These are phyloP conservation scores for Eupithecia subumbrata DNA, from an alignment of 2,888 invertebrate genomes.

Conservation along the genomic window DNA sequence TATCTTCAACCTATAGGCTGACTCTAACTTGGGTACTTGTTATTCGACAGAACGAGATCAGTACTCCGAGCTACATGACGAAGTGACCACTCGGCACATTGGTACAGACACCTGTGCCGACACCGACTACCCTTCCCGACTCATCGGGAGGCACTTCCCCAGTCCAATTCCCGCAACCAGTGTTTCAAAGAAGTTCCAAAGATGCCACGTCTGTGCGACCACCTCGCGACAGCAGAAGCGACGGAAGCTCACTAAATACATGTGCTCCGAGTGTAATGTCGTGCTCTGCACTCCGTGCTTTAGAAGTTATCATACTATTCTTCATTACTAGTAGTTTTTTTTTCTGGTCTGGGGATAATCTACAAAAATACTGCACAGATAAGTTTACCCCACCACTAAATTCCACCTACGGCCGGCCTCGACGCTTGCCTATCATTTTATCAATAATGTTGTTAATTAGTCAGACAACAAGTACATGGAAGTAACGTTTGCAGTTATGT, in stretches of 20 bases:
- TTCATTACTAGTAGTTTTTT: conserved; percentile 25
- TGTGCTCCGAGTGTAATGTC: conserved; percentile 34
- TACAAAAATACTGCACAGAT: not conserved
- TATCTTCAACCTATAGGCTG: not conserved
- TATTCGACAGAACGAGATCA: conserved; percentile 2
- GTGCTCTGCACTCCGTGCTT: conserved; percentile 31
- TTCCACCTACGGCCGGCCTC: not conserved
- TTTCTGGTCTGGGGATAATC: not conserved
- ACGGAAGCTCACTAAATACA: conserved; percentile 27
- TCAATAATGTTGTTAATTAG: not conserved
- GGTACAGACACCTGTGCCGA: conserved; percentile 31
- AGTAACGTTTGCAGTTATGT: not conserved
- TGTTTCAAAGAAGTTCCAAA: conserved; percentile 11
- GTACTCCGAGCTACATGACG: conserved; percentile 20
- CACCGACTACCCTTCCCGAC: conserved; percentile 31
- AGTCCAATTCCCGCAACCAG: conserved; percentile 25
- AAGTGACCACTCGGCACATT: conserved; percentile 26
- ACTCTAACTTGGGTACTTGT: not conserved
- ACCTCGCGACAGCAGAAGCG: conserved; percentile 27
- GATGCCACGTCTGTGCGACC: conserved; percentile 34
- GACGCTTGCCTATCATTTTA: not conserved
- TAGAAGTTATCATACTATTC: conserved; percentile 32
- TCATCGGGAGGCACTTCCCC: conserved; percentile 34
- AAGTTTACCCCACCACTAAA: not conserved
- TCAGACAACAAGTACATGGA: not conserved